Base-by-base conservation (phyloP, 2,113 vertebrate species). In the Toxotes chatareus region DNA sequence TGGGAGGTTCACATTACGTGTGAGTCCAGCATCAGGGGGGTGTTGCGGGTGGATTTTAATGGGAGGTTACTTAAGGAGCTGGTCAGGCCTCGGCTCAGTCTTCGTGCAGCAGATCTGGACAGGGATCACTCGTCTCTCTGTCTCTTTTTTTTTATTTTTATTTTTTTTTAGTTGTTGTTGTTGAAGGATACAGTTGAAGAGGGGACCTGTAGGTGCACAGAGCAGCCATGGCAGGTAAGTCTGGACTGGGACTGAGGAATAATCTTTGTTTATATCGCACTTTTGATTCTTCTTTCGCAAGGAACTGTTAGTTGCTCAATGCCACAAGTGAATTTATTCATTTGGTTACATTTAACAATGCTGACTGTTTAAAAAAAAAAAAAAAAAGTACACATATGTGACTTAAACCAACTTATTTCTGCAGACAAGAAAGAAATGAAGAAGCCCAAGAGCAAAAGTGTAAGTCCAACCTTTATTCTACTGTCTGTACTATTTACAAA, bases 221-320 rank as follows among this genome's bases (percentile, higher is more conserved):
- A 46, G 75, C 79, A 82, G 79, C 62, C 90, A 94, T 94, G 93
- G 74, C 71, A 91, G 94, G 94, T 95, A 56, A 91, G 94, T 73
- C 21, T 32, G 32, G 5, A 47, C 19, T 46, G 38, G 21, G 62
- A 56, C 11, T 27, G 12, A 44, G 10, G 27, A 40, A 49, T 40
- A 61, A 56, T 36, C 1, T 53, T 32, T 42, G 1, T 76, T 53
- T 21, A 23, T 21, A 4, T 62, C 36, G 32, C 40, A 8, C 31
- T 27, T 27, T 9, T 46, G 44, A 11, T 63, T 55, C 42, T 60
- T 60, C 13, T 31, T 77, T 34, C 17, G 17, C n/a, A 7, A 12
- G 5, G 4, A 49, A 49, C 46, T 49, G 5, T 5, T 13, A 49
- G 17, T 27, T 53, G 7, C 32, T 23, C 59, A 0, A 51, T 42